These are phyloP conservation scores for Hozukius guyotensis DNA, from an alignment of 2,797 vertebrate genomes.

Conservation along the genomic window DNA sequence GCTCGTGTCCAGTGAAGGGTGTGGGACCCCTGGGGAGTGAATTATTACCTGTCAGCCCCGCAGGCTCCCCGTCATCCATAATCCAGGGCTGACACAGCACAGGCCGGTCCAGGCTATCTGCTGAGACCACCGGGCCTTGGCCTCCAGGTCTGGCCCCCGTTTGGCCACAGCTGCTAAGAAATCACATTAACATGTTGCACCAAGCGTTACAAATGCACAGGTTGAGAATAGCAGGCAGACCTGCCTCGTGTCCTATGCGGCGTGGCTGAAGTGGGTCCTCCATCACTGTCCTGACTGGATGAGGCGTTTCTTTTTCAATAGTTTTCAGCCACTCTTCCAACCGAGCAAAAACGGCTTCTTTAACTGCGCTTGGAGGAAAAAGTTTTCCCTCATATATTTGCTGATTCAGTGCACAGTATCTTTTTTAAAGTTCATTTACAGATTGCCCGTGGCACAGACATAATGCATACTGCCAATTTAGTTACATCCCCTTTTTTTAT, in stretches of 20 bases:
- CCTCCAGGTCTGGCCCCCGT: conserved; percentile 61
- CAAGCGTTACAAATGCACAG: conserved; percentile 51
- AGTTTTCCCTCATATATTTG: conserved; percentile 32
- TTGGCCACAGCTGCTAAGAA: conserved; percentile 50
- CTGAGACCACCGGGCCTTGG: conserved; percentile 70
- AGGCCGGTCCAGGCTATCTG: conserved; percentile 54
- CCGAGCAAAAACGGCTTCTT: conserved; percentile 19
- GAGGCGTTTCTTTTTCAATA: neutral
- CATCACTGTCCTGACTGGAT: conserved; percentile 31
- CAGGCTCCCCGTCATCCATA: conserved; percentile 77
- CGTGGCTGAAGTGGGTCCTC: conserved; percentile 38
- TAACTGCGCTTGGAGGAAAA: conserved; percentile 18
- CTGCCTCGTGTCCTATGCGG: conserved; percentile 19
- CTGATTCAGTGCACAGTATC: conserved; percentile 6
- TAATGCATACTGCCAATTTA: neutral
- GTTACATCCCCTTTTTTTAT: conserved; percentile 21
- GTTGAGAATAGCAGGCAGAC: conserved; percentile 38
- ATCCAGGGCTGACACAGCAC: conserved; percentile 71
- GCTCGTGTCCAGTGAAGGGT: conserved; percentile 71
- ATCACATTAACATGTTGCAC: conserved; percentile 71
- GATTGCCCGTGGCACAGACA: conserved; percentile 12
- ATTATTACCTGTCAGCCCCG: conserved; percentile 84
- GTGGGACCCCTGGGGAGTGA: conserved; percentile 81
- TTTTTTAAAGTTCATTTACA: conserved; percentile 38
- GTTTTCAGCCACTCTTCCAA: neutral